Evolutionary conservation across 2,113 vertebrate genomes (phyloP), one percentile per base, ranked within the genome.

Genomic region (Tamias sibiricus): DNA sequence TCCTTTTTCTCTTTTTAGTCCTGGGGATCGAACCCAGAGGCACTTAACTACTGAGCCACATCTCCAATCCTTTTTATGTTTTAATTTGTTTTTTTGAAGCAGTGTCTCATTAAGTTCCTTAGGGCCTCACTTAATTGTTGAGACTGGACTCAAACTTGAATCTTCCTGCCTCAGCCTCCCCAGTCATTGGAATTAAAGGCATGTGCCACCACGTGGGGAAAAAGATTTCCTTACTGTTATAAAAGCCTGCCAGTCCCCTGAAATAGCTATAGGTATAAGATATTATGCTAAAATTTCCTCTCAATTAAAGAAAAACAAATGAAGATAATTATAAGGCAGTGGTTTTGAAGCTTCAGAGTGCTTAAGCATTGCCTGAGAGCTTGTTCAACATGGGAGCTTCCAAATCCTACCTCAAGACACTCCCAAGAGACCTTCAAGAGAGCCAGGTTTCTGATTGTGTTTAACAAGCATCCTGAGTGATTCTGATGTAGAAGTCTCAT

Each of bases 281-380:
- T n/a, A 72, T 52, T 90, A 76, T 54, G 52, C 49, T 87, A 72
- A 91, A 32, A n/a, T 71, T 91, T 85, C 47, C 20, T 94, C 30
- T 19, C 44, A 40, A 49, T 85, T 89, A 91, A 95, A 89, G 68
- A 66, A 94, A 95, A 83, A 77, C 13, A 93, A 95, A 80, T 90
- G 62, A 54, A 83, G 77, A 35, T 94, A 68, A 94, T 89, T 91
- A 84, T 49, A 87, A 95, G 12, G n/a, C 40, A 80, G 28, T 22
- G 47, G 6, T 72, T 40, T 62, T 71, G 83, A 93, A 80, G 24
- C 52, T 72, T 77, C 68, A 72, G 59, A 42, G 7, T 90, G 40
- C 28, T 91, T 79, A 83, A 89, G 57, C 90, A 76, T 68, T 91
- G 35, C 22, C 66, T 87, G 62, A 92, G 76, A 84, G 11, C 66